Conservation (phyloP, 2,888 invertebrate species). For the Microdon myrmicae region DNA sequence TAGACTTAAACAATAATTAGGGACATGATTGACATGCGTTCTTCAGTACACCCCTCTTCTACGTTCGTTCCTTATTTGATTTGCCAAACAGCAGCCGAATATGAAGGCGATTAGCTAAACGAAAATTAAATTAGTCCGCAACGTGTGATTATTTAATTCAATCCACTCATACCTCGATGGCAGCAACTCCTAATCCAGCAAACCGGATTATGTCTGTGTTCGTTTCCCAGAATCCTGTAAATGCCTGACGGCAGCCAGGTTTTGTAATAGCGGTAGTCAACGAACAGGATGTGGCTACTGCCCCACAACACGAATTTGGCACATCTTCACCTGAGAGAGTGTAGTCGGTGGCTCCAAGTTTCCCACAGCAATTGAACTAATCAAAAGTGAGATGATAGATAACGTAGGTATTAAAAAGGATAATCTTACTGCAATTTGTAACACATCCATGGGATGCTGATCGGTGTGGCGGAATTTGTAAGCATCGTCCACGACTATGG, state of each 20-base stretch:
- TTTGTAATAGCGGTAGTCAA: constrained; percentile 46
- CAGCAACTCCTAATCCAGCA: constrained; percentile 76
- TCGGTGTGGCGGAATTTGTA: constrained; percentile 58
- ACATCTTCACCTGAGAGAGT: constrained; percentile 38
- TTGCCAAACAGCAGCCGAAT: constrained; percentile 87
- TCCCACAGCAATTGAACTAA: constrained; percentile 63
- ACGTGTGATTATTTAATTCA: neutral
- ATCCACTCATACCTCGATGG: constrained; percentile 71
- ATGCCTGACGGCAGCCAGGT: constrained; percentile 57
- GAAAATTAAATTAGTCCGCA: neutral
- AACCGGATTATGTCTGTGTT: constrained; percentile 70
- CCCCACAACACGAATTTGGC: constrained; percentile 62
- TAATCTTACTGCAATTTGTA: constrained; percentile 59
- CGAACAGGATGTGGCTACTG: constrained; percentile 55
- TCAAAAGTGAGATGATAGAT: constrained; percentile 5
- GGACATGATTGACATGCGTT: too few relatives aligned
- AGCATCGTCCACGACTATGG: constrained; percentile 68
- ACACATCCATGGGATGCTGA: constrained; percentile 57
- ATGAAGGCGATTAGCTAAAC: constrained; percentile 78
- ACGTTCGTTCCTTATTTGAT: constrained; percentile 83
- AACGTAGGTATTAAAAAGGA: neutral
- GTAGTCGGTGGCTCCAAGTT: constrained; percentile 57
- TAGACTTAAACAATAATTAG: too few relatives aligned
- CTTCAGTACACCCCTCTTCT: constrained; percentile 75
- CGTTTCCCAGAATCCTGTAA: constrained; percentile 65